Base-by-base conservation (phyloP, 2,888 invertebrate genomes). In the Drosophila niveifrons region DNA sequence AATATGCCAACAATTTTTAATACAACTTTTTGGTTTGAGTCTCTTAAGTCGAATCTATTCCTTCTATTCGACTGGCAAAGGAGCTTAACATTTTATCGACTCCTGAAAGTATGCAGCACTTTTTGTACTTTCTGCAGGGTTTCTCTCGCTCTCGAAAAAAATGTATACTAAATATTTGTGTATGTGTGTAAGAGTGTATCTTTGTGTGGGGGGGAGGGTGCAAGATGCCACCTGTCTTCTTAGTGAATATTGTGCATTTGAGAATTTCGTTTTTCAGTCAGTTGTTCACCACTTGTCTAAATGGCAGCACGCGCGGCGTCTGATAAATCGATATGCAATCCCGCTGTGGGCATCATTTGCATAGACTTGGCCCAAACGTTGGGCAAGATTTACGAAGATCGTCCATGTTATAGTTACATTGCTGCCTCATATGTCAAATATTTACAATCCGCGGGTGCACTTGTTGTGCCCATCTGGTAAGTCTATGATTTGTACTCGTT, bases 391-490 rank as follows among this genome's bases (percentile, higher is more conserved):
- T 95, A 93, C 0, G 90, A 93, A 7, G 91, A 93, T 41, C 1
- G 8, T 3, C 6, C 2, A 51, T 94, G 94, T 85, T 93, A 94
- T 4, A 96, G 96, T 86, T 97, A 95, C 86, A 96, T 98, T 52
- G 95, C 96, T 0, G 96, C 97, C 0, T 96, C 96, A 0, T 98
- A 98, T 89, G 96, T 98, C 1, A 97, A 98, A 91, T 96, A 94
- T 92, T 90, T 98, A 34, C 97, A 98, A 93, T 94, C 95, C 55
- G 95, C 96, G 1, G 98, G 98, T 3, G 98, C 96, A 2, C 93
- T 96, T 85, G 97, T 96, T 0, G 95, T 97, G 15, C 97, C 97
- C 0, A 95, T 97, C 88, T 94, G 95, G 97, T 97, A 91, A 93
- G 94, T 58, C 8, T 3, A 31, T 1, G 39, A 13, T 11, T 10